Evolutionary conservation across 2,797 vertebrate genomes (phyloP), one percentile per base, ranked within the genome.

Genomic region (Linurgus olivaceus): DNA sequence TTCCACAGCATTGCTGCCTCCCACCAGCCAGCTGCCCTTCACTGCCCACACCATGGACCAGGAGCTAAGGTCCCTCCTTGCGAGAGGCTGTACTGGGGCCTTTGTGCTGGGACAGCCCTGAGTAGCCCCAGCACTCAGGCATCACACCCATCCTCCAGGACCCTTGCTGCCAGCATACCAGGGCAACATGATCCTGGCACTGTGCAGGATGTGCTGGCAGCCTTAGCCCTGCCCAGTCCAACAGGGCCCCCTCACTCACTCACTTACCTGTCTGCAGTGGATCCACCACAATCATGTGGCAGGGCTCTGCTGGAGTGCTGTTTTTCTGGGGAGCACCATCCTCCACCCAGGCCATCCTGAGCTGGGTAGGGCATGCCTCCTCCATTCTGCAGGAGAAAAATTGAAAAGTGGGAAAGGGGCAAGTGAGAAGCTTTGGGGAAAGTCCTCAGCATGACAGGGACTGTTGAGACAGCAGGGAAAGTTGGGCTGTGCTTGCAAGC

Each of bases 121-220:
- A 62, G 58, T 18, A 51, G 38, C 24, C 19, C 11, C 58, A 76
- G 19, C 9, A 14, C 14, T 17, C 47, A 62, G 37, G 45, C 25
- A 42, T 35, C 54, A 31, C 31, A 35, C 13, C 19, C 54, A 50
- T 3, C 20, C 24, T 40, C 37, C 26, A 44, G 65, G 13, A 35
- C 8, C 24, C 17, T 29, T 0, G 0, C 31, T 42, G 7, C 16
- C 54, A 58, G 35, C 16, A 19, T 19, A 29, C 52, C 0, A 0
- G 44, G 52, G 44, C 35, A 58, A 68, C 35, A 10, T 3, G 25
- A 12, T 25, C 25, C 54, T 80, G 63, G 12, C 31, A 58, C 10
- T 42, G 25, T 42, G 37, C 25, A 50, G 65, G 54, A 51, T 50
- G 54, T 68, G 45, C 25, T 51, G 45, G 26, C 17, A 16, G 78